Conservation (phyloP, 2,888 invertebrate genomes). For the Ennomos erosarius region DNA sequence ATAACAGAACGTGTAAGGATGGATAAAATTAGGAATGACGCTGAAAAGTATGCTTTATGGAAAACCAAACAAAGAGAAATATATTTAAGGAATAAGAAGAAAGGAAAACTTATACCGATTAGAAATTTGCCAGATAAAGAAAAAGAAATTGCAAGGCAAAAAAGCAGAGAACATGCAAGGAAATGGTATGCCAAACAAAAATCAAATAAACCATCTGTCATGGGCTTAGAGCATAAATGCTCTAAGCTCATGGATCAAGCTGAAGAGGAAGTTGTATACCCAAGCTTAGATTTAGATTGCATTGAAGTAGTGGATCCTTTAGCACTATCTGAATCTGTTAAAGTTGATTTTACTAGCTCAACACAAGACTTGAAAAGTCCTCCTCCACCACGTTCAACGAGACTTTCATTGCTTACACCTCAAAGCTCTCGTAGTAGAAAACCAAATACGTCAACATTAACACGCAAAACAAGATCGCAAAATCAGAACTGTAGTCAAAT, state of each 20-base stretch:
- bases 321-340: no score
- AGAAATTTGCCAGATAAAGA: background rate
- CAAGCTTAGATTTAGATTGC: no score
- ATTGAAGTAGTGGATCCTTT: no score
- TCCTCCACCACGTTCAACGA: no score
- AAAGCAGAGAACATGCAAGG: background rate
- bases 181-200: background rate
- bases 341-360: no score
- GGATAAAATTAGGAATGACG: conserved; percentile 9
- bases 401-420: no score
- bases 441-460: no score
- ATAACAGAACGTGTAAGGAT: conserved; percentile 4
- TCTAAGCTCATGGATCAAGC: background rate
- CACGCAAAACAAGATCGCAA: no score
- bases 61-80: conserved; percentile 1
- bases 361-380: no score
- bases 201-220: background rate
- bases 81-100: background rate
- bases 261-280: background rate
- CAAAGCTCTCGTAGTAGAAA: no score
- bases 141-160: background rate
- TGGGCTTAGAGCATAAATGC: no score
- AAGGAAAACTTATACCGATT: background rate
- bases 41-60: conserved; percentile 1
- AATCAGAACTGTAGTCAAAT: no score